phyloP scores from a whole-genome alignment of 2,113 vertebrate species.

The Amblyopsis rosae region DNA sequence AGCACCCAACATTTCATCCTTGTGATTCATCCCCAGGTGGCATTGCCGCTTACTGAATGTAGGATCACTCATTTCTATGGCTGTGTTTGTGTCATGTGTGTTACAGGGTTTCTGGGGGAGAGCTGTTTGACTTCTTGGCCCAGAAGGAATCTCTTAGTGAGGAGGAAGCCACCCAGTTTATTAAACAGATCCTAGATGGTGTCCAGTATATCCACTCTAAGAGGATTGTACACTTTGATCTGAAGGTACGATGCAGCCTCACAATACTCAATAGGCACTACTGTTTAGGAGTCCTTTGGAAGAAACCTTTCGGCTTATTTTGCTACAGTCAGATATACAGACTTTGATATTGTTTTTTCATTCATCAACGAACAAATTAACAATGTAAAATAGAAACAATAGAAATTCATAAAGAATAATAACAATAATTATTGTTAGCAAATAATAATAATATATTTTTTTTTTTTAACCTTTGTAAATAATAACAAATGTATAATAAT shows the following conservation, averaged over 20 bases:
- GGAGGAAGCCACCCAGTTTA: slow-evolving; percentile 95
- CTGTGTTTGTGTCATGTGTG: slow-evolving; percentile 28
- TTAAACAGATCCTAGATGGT: slow-evolving; percentile 95
- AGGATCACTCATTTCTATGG: not conserved
- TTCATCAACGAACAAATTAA: no score
- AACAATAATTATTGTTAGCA: no score
- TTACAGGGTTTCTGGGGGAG: slow-evolving; percentile 92
- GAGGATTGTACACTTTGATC: slow-evolving; percentile 93
- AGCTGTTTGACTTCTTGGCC: slow-evolving; percentile 96
- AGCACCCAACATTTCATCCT: slow-evolving; percentile 35
- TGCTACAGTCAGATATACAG: no score
- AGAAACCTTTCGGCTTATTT: no score
- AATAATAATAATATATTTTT: no score
- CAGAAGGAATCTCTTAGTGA: slow-evolving; percentile 96
- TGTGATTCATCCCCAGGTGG: not conserved
- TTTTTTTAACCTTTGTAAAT: no score
- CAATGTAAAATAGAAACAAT: no score
- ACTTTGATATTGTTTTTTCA: no score
- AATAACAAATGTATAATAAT: no score
- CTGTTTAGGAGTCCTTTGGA: not conserved
- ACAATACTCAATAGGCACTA: not conserved
- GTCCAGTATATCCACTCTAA: slow-evolving; percentile 92
- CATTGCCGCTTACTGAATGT: no score
- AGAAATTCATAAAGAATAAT: no score
- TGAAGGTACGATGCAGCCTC: slow-evolving; percentile 82